Evolutionary conservation across 2,888 invertebrate species (phyloP).

Genomic region (Eristalis intricaria): DNA sequence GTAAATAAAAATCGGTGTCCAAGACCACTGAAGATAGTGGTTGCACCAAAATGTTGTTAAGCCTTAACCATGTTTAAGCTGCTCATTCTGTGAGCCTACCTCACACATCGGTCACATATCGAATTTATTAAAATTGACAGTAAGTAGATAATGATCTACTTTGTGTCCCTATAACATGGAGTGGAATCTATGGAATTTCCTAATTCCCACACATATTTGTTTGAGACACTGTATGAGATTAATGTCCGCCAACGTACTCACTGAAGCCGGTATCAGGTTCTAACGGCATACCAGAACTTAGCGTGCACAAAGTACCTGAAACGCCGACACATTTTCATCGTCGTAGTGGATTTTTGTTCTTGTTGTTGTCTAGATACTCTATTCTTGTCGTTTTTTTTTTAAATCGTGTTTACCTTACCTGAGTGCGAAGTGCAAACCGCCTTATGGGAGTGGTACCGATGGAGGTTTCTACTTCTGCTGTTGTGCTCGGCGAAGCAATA

Average conservation of each 20-base stretch:
- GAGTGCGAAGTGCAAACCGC: conserved; percentile 28
- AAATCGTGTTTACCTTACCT: conserved; percentile 62
- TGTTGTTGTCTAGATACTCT: not conserved
- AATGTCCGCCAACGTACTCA: conserved; percentile 9
- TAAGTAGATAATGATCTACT: not conserved
- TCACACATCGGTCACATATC: no score
- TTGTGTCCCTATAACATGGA: not conserved
- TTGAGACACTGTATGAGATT: conserved; percentile 44
- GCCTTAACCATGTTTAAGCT: no score
- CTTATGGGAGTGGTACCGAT: conserved; percentile 47
- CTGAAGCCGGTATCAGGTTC: conserved; percentile 19
- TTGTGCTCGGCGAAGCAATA: conserved; percentile 41
- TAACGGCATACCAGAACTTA: conserved; percentile 42
- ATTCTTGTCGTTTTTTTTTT: conserved; percentile 13
- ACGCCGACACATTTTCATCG: conserved; percentile 29
- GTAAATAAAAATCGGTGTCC: no score
- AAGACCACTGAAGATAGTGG: no score
- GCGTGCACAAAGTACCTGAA: not conserved
- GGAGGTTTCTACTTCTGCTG: conserved; percentile 29
- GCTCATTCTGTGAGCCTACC: no score
- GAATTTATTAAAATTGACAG: not conserved
- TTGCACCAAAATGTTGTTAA: no score
- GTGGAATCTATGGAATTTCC: not conserved
- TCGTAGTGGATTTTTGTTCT: conserved; percentile 45
- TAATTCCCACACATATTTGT: not conserved